These are phyloP conservation scores for Paedocypris micromegethes DNA, from an alignment of 2,797 vertebrate species.

Conservation along the genomic window DNA sequence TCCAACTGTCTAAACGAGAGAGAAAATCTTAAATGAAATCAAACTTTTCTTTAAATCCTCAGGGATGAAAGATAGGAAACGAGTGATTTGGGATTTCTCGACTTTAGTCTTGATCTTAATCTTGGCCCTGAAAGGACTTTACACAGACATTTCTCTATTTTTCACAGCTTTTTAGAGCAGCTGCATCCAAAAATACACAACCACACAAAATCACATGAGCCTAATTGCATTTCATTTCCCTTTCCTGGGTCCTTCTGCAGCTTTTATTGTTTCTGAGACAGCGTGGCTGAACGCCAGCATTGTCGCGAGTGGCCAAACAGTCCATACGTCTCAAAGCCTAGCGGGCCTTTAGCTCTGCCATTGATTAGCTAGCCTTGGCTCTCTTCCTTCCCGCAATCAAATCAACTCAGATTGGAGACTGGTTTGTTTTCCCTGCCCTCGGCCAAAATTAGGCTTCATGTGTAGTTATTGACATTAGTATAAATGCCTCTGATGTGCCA, in stretches of 20 bases:
- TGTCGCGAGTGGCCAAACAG: slow-evolving; percentile 14
- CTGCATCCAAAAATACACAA: slow-evolving; percentile 9
- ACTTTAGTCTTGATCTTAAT: no score
- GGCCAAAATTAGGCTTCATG: slow-evolving; percentile 8
- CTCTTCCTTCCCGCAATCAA: slow-evolving; percentile 9
- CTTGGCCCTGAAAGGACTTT: background rate
- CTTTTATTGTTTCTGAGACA: slow-evolving; percentile 21
- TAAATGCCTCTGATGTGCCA: background rate
- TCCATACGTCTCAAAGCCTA: slow-evolving; percentile 9
- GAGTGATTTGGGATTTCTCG: no score
- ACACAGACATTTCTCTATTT: slow-evolving; percentile 5
- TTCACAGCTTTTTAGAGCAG: slow-evolving; percentile 5
- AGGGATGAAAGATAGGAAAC: no score
- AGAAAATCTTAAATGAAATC: no score
- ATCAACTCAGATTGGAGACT: slow-evolving; percentile 18
- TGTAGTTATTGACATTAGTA: slow-evolving; percentile 20
- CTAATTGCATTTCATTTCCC: slow-evolving; percentile 41
- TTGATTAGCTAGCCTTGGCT: slow-evolving; percentile 29
- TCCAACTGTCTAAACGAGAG: no score
- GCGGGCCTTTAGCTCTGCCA: slow-evolving; percentile 12
- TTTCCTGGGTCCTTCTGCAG: slow-evolving; percentile 6
- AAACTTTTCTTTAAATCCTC: no score
- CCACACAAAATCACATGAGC: slow-evolving; percentile 49
- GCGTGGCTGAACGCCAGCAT: slow-evolving; percentile 18
- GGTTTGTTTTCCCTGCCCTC: slow-evolving; percentile 19